Evolutionary conservation across 1,140 invertebrate species (phyloP), one percentile per base, ranked within the genome.

Genomic region (Drosophila kurseongensis): DNA sequence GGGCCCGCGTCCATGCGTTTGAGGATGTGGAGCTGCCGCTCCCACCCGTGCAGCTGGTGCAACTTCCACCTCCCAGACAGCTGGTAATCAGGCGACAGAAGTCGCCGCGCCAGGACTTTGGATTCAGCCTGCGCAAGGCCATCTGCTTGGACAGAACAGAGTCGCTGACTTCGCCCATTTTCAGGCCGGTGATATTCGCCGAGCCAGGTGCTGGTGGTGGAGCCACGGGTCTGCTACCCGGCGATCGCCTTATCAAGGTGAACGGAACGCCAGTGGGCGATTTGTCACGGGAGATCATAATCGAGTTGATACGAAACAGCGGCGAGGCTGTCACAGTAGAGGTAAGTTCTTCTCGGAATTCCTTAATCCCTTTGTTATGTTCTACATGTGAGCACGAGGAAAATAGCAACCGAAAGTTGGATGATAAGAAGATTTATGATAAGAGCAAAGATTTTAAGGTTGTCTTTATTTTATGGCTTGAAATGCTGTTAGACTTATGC

Each of bases 161-260:
- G 38, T 92, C 90, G 13, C 61, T 92, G 35, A 83, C 72, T 73
- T 23, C 91, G 58, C 92, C 92, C 41, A 79, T 75, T 47, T 92
- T 96, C 92, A 95, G 95, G 71, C 95, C 96, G 35, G 97, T 98
- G 3, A 97, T 98, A 51, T 97, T 98, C 90, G 98, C 98, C 6
- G 98, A 99, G 92, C 98, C 98, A 1, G 97, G 97, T 38, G 95
- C 96, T 82, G 94, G 95, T 32, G 95, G 95, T 54, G 94, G 95
- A 78, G 94, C 95, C 52, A 97, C 96, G 18, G 97, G 96, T n/a
- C 93, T 99, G 10, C 92, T 99, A 47, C 98, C 98, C 40, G 98
- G 98, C 9, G 98, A 99, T 93, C 94, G 97, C 81, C 94, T 99
- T 0, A 94, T 99, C 63, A 97, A 98, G 94, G 97, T 99, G 8